Percentiles rank a stretch among this genome's conserved stretches.
Evolutionary conservation across 2,113 vertebrate genomes (phyloP).

Genomic region (Pollachius pollachius): DNA sequence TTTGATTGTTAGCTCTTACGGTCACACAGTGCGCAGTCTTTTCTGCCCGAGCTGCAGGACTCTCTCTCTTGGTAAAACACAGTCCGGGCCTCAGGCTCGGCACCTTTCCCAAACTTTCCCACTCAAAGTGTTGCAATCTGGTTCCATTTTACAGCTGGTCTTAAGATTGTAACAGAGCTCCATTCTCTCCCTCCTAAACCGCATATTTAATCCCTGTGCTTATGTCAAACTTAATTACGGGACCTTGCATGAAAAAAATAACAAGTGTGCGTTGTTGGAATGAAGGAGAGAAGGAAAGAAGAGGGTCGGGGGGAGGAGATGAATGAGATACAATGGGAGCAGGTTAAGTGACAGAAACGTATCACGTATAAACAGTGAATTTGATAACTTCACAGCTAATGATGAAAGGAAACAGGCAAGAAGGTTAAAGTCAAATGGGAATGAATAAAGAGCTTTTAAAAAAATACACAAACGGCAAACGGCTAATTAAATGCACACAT

Average conservation of each 20-base stretch:
- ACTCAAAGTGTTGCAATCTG: conserved; percentile 82
- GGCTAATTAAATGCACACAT: too few relatives aligned
- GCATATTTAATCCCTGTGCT: conserved; percentile 99
- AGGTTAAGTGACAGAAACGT: conserved; percentile 37
- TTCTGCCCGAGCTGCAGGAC: conserved; percentile 56
- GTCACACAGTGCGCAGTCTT: conserved; percentile 36
- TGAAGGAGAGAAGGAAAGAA: conserved; percentile 59
- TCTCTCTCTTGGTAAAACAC: conserved; percentile 58
- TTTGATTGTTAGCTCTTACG: conserved; percentile 67
- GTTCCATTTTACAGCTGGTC: conserved; percentile 90
- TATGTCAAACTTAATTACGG: conserved; percentile 99
- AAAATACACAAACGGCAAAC: too few relatives aligned
- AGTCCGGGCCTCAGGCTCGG: conserved; percentile 72
- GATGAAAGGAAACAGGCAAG: too few relatives aligned
- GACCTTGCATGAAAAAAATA: conserved; percentile 86
- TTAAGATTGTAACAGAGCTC: conserved; percentile 82
- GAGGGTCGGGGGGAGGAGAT: conserved; percentile 49
- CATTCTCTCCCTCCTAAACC: conserved; percentile 85
- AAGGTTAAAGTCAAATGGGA: too few relatives aligned
- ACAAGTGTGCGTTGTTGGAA: conserved; percentile 80
- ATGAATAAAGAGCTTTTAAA: too few relatives aligned
- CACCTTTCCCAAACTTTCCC: conserved; percentile 77
- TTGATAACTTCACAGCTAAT: too few relatives aligned
- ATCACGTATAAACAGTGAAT: conserved; percentile 37
- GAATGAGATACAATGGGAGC: conserved; percentile 56